phyloP scores from a whole-genome alignment of 2,113 vertebrate genomes.

The Asarcornis scutulata region DNA sequence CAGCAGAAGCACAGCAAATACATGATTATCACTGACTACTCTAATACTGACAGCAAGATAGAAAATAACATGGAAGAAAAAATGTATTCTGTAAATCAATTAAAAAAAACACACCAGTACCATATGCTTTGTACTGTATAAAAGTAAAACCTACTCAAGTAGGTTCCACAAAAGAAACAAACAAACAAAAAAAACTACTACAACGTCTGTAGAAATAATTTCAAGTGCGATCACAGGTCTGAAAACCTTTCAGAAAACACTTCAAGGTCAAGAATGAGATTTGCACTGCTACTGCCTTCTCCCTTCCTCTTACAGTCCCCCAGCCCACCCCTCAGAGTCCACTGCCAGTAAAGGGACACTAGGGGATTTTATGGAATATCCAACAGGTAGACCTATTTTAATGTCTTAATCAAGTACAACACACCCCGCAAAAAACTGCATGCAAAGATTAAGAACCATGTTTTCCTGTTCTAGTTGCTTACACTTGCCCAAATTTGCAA shows the following conservation, averaged over 20 bases:
- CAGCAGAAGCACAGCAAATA: constrained; percentile 41
- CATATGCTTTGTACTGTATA: neutral
- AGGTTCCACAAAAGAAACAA: neutral
- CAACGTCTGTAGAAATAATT: neutral
- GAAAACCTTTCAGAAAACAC: neutral
- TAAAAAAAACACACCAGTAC: neutral
- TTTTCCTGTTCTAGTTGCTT: neutral
- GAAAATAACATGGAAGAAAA: neutral
- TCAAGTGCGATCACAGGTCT: neutral
- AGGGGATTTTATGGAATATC: neutral
- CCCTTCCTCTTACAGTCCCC: neutral
- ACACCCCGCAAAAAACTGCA: neutral
- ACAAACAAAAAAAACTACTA: neutral
- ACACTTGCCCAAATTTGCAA: neutral
- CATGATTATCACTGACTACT: constrained; percentile 10
- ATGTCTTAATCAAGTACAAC: neutral
- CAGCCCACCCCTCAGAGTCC: neutral
- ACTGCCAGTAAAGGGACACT: neutral
- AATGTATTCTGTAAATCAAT: neutral
- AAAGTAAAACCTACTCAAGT: neutral
- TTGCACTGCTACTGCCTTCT: neutral
- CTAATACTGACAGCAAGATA: neutral
- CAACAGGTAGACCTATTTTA: neutral
- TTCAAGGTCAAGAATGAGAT: neutral
- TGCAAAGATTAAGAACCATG: neutral